Evolutionary conservation across 2,797 vertebrate genomes (phyloP).

Genomic region (Chaenodraco wilsoni): DNA sequence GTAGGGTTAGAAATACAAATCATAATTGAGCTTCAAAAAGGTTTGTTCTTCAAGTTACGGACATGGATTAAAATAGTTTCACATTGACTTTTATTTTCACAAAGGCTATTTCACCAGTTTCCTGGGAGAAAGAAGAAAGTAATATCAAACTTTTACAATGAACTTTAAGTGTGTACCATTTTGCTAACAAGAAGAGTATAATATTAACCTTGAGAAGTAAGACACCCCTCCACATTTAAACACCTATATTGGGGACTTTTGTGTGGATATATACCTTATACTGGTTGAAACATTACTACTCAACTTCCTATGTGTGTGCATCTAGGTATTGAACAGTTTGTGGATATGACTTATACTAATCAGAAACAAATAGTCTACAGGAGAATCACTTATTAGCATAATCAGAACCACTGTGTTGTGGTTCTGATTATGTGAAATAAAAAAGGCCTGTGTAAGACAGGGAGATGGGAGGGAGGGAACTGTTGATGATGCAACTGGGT

Average conservation of each 20-base stretch:
- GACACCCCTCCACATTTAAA: not conserved
- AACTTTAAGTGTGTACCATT: not conserved
- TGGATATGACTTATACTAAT: not conserved
- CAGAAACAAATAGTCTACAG: not conserved
- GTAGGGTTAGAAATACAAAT: no score
- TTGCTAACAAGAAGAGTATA: not conserved
- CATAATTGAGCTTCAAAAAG: no score
- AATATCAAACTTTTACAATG: no score
- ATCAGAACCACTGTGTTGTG: not conserved
- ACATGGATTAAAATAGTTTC: no score
- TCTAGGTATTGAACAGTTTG: no score
- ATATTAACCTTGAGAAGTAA: not conserved
- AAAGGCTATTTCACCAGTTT: no score
- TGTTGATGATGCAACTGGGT: conserved; percentile 61
- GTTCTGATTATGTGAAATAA: no score
- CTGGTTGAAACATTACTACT: no score
- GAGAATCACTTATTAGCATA: not conserved
- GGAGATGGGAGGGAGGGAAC: conserved; percentile 48
- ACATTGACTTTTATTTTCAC: no score
- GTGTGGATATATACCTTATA: not conserved
- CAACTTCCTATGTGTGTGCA: no score
- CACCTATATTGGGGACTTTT: not conserved
- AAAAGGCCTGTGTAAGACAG: conserved; percentile 29
- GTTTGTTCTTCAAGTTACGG: no score
- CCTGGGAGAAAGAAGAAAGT: no score